Percentiles rank a stretch among this genome's conserved stretches.
Conservation (phyloP, 2,888 invertebrate species). For the Teleogryllus oceanicus region DNA sequence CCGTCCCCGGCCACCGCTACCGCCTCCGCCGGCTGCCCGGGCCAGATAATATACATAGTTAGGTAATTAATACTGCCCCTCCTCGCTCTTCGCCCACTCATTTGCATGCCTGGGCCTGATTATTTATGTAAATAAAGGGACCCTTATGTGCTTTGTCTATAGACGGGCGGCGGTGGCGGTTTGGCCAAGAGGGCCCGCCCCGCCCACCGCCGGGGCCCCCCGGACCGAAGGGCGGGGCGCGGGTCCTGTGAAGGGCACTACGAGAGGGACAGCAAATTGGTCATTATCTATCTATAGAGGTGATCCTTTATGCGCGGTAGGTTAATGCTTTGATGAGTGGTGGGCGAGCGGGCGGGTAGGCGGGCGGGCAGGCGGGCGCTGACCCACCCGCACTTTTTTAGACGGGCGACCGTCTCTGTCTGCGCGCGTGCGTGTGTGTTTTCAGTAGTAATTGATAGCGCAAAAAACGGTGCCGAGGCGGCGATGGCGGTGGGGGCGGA, state of each 20-base stretch:
- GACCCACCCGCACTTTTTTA: slow-evolving; percentile 1
- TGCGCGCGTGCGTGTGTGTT: not conserved
- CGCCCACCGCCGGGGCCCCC: not conserved
- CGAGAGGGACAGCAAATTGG: slow-evolving; percentile 43
- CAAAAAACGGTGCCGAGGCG: slow-evolving; percentile 7
- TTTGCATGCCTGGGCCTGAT: slow-evolving; percentile 49
- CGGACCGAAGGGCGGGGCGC: not conserved
- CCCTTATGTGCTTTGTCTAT: slow-evolving; percentile 21
- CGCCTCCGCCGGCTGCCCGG: not conserved
- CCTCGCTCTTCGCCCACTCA: slow-evolving; percentile 36
- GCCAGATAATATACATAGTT: slow-evolving; percentile 45
- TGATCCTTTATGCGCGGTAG: slow-evolving; percentile 26
- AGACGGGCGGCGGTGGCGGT: not conserved
- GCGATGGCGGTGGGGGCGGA: not conserved
- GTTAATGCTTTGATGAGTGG: slow-evolving; percentile 1
- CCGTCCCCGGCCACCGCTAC: not conserved
- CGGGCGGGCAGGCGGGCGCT: not conserved
- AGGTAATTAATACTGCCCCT: slow-evolving; percentile 50
- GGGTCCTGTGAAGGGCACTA: not conserved
- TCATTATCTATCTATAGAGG: slow-evolving; percentile 46
- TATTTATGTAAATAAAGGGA: slow-evolving; percentile 49
- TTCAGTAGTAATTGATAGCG: slow-evolving; percentile 7
- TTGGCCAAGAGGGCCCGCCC: slow-evolving; percentile 24
- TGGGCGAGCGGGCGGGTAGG: not conserved
- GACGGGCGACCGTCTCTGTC: not conserved